Conservation (phyloP, 2,113 vertebrate genomes). For the Serilophus lunatus region DNA sequence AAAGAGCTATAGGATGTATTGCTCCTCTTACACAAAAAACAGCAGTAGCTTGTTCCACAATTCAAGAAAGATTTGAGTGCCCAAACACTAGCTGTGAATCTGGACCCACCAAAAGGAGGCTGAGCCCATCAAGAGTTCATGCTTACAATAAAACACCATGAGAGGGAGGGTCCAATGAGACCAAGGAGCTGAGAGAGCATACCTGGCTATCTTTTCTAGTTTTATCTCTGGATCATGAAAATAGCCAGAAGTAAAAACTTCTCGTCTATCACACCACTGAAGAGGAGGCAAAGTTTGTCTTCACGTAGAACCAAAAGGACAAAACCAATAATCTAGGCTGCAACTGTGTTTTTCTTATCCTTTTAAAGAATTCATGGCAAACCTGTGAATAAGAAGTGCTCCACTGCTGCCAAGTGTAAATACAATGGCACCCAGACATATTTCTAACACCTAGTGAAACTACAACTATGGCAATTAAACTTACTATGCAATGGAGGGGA, state of each 20-base stretch:
- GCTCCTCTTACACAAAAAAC: neutral
- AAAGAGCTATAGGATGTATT: neutral
- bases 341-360: neutral
- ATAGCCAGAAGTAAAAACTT: neutral
- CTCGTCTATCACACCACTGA: neutral
- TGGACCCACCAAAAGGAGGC: neutral
- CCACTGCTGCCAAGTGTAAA: neutral
- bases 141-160: neutral
- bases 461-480: neutral
- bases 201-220: neutral
- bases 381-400: neutral
- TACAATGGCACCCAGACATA: neutral
- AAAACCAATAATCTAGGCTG: neutral
- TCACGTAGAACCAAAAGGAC: neutral
- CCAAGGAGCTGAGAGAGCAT: neutral
- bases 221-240: neutral
- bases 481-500: neutral
- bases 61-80: neutral
- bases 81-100: neutral
- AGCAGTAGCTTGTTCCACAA: neutral
- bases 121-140: neutral
- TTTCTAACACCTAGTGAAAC: neutral
- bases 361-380: neutral
- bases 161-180: neutral
- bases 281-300: neutral